phyloP scores from a whole-genome alignment of 2,113 vertebrate species.

The Mobula hypostoma region DNA sequence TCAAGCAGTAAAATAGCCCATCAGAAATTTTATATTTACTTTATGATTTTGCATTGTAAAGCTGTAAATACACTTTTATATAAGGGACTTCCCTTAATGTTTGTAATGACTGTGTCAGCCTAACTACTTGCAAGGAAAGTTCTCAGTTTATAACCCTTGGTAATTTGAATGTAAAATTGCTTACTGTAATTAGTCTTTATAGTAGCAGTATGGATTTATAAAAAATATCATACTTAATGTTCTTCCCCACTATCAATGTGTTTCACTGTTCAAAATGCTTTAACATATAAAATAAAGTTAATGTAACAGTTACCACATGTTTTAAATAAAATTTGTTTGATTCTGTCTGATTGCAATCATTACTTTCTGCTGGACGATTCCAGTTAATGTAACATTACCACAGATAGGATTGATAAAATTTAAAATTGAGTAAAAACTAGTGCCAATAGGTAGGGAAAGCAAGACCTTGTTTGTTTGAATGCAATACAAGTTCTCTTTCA shows the following conservation, averaged over 20 bases:
- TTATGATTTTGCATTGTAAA: slow-evolving; percentile 19
- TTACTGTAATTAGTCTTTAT: background rate
- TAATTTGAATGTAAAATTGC: slow-evolving; percentile 17
- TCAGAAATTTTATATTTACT: background rate
- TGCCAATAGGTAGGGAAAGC: no score
- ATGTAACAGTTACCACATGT: background rate
- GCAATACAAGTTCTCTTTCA: no score
- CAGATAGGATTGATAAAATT: background rate
- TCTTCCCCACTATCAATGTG: background rate
- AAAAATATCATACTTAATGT: background rate
- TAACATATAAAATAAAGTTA: background rate
- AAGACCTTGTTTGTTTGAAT: no score
- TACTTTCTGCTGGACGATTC: background rate
- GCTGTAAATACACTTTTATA: slow-evolving; percentile 11
- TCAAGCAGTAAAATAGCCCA: background rate
- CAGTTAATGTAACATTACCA: background rate
- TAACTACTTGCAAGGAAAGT: background rate
- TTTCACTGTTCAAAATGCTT: background rate
- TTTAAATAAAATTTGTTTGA: background rate
- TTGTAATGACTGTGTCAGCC: slow-evolving; percentile 32
- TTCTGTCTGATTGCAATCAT: background rate
- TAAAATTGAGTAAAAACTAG: background rate
- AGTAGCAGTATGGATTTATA: background rate
- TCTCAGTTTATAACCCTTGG: slow-evolving; percentile 9
- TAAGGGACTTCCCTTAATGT: slow-evolving; percentile 15